Evolutionary conservation across 2,113 vertebrate genomes (phyloP).

Genomic region (Campylorhamphus procurvoides): DNA sequence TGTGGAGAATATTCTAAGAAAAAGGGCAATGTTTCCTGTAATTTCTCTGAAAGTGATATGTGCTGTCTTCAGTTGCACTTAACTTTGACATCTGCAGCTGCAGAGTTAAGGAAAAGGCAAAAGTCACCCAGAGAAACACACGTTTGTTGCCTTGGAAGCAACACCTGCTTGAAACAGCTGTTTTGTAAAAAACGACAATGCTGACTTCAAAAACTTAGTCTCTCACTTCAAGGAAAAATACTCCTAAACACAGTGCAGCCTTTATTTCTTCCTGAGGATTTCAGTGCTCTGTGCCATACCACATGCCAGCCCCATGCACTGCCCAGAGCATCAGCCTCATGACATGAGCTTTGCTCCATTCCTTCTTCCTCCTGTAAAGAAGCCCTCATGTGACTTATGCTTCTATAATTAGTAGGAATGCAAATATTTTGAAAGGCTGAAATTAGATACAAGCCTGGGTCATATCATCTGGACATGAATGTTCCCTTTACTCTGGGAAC

Average conservation of each 20-base stretch:
- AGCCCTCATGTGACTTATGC: neutral
- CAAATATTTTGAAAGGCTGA: neutral
- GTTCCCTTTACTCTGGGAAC: neutral
- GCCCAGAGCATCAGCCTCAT: neutral
- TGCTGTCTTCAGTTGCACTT: neutral
- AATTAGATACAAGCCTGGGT: neutral
- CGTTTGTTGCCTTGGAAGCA: neutral
- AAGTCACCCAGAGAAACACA: neutral
- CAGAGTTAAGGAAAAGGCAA: neutral
- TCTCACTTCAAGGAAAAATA: neutral
- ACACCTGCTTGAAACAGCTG: neutral
- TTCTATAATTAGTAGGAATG: neutral
- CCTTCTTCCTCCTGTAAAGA: neutral
- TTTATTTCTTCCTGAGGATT: neutral
- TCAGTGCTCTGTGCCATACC: fast-evolving
- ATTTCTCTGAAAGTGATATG: neutral
- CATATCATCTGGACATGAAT: neutral
- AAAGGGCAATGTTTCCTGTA: neutral
- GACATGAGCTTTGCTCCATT: neutral
- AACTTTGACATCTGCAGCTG: neutral
- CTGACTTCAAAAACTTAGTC: neutral
- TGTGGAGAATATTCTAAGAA: neutral
- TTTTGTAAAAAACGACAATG: neutral
- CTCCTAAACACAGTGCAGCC: neutral
- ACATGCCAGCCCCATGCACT: neutral